phyloP scores from a whole-genome alignment of 2,888 invertebrate genomes.

The Liodrosophila aerea region DNA sequence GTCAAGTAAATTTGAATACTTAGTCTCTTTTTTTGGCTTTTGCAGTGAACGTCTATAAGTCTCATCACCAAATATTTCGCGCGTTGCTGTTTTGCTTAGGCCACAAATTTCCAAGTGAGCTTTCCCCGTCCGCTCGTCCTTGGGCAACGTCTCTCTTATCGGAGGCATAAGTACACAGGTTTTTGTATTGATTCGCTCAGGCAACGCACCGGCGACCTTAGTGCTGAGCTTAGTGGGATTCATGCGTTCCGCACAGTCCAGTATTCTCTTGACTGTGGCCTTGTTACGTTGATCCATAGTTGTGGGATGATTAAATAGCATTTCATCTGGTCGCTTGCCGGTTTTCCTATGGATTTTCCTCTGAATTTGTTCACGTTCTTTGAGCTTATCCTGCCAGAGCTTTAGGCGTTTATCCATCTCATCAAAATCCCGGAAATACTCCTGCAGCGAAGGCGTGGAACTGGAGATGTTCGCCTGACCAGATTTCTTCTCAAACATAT shows the following conservation, averaged over 20 bases:
- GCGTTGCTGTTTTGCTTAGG: constrained; percentile 39
- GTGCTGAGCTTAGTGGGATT: constrained; percentile 43
- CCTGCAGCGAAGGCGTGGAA: constrained; percentile 1
- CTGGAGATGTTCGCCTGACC: constrained; percentile 13
- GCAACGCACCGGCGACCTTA: constrained; percentile 22
- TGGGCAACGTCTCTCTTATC: constrained; percentile 66
- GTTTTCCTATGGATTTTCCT: constrained; percentile 42
- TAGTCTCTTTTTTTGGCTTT: no score
- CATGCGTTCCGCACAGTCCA: constrained; percentile 70
- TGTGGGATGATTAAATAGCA: constrained; percentile 66
- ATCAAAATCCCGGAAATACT: constrained; percentile 23
- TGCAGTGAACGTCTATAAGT: constrained; percentile 3
- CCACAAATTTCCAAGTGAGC: constrained; percentile 67
- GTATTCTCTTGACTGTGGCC: constrained; percentile 61
- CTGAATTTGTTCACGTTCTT: constrained; percentile 55
- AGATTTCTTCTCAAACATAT: constrained; percentile 23
- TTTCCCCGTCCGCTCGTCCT: constrained; percentile 41
- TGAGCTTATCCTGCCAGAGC: constrained; percentile 66
- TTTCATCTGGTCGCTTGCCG: constrained; percentile 50
- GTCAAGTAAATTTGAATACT: constrained; percentile 60
- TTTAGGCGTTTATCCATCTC: constrained; percentile 68
- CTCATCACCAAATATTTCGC: constrained; percentile 58
- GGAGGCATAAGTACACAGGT: constrained; percentile 33
- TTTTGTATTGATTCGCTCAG: constrained; percentile 21
- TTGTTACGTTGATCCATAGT: constrained; percentile 67